Evolutionary conservation across 2,113 vertebrate species (phyloP).

Genomic region (Daphoenositta chrysoptera): DNA sequence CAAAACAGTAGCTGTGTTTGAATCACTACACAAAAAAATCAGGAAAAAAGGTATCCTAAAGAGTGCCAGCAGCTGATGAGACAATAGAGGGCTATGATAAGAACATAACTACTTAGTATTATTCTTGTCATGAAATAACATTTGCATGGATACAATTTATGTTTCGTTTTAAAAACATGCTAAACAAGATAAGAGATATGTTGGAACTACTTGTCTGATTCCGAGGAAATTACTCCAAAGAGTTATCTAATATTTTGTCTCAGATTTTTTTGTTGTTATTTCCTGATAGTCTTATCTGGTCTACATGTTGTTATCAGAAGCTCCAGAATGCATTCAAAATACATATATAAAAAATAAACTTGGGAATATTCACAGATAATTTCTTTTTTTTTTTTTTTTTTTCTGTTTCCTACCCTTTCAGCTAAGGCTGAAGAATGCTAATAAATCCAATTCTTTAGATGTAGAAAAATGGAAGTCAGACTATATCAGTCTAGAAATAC

Average conservation of each 20-base stretch:
- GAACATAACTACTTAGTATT: slow-evolving; percentile 29
- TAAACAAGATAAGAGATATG: slow-evolving; percentile 31
- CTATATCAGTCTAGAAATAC: not conserved
- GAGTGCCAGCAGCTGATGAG: slow-evolving; percentile 22
- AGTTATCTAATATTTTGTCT: not conserved
- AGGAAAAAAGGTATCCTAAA: slow-evolving; percentile 13
- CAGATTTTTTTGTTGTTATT: not conserved
- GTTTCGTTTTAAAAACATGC: slow-evolving; percentile 34
- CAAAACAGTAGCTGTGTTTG: slow-evolving; percentile 35
- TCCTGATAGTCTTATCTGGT: not conserved
- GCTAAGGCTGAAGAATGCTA: not conserved
- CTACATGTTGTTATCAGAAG: not conserved
- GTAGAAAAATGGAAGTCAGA: not conserved
- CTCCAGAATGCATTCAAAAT: not conserved
- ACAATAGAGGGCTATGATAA: slow-evolving; percentile 33
- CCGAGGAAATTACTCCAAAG: not conserved
- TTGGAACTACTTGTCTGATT: slow-evolving; percentile 12
- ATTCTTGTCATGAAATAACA: slow-evolving; percentile 21
- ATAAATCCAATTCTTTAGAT: not conserved
- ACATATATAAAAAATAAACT: not conserved
- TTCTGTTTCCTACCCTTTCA: not conserved
- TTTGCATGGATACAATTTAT: slow-evolving; percentile 41
- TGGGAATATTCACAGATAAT: not conserved
- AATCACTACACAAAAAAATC: not conserved
- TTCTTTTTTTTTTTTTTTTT: not conserved